These are phyloP conservation scores for Aethes cnicana DNA, from an alignment of 2,888 invertebrate species.

Conservation along the genomic window DNA sequence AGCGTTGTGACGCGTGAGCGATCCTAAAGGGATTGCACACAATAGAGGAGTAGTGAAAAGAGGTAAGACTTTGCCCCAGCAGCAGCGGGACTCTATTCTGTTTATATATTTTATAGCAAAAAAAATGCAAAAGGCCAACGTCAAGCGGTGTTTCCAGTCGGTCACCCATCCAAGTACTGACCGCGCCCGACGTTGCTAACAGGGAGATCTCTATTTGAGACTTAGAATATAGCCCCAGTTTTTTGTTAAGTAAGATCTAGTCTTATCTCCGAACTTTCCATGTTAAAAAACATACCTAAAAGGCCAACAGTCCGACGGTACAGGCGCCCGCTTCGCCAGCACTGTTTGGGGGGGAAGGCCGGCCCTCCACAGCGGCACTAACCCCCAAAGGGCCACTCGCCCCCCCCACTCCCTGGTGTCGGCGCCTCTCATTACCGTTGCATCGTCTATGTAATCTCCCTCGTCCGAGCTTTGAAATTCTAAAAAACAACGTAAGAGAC, in stretches of 20 bases:
- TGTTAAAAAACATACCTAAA: conserved; percentile 60
- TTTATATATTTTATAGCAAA: too few species aligned
- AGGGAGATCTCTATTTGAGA: too few species aligned
- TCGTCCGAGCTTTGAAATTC: conserved; percentile 37
- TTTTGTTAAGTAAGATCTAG: too few species aligned
- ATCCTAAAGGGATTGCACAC: too few species aligned
- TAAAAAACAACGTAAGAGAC: too few species aligned
- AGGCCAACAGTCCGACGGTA: conserved; percentile 73
- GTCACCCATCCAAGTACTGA: conserved; percentile 49
- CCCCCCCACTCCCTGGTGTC: conserved; percentile 63
- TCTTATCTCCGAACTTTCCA: too few species aligned
- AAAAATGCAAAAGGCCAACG: conserved; percentile 45
- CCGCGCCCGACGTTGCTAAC: conserved; percentile 45
- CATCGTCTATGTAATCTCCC: conserved; percentile 48
- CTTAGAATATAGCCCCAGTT: too few species aligned
- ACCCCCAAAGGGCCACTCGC: conserved; percentile 65
- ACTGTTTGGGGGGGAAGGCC: conserved; percentile 64
- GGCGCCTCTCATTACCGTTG: conserved; percentile 49
- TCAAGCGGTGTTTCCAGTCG: conserved; percentile 57
- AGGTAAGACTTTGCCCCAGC: too few species aligned
- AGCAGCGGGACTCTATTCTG: too few species aligned
- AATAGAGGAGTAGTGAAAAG: too few species aligned
- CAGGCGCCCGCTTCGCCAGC: conserved; percentile 59
- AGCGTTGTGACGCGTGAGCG: too few species aligned
- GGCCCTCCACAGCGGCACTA: conserved; percentile 66